These are phyloP conservation scores for Eulimnadia texana DNA, from an alignment of 1,140 invertebrate genomes.

Conservation along the genomic window DNA sequence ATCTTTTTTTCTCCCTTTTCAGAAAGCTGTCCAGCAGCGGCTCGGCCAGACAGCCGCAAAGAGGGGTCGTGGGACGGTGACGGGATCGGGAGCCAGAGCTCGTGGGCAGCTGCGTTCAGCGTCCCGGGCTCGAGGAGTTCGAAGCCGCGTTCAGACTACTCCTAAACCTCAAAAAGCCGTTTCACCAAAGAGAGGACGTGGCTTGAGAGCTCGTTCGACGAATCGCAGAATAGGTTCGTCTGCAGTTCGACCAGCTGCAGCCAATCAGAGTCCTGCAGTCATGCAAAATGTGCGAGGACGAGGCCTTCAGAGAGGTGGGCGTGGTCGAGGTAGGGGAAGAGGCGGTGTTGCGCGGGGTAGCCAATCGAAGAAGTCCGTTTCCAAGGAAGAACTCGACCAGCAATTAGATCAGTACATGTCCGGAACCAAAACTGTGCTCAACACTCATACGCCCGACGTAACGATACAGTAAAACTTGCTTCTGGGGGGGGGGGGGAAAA, in stretches of 20 bases:
- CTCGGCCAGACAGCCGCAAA: conserved; percentile 29
- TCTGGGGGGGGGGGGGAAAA: neutral
- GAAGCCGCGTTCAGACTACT: neutral
- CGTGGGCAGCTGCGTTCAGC: neutral
- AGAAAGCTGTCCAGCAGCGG: conserved; percentile 28
- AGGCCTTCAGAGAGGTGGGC: conserved; percentile 20
- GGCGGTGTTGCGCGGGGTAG: conserved; percentile 15
- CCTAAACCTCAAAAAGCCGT: neutral
- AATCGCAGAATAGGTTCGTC: no score
- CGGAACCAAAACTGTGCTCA: conserved; percentile 31
- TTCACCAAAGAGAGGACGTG: neutral
- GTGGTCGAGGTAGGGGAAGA: conserved; percentile 17
- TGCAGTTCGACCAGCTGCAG: neutral
- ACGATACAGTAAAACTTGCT: neutral
- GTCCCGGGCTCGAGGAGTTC: neutral
- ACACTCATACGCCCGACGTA: conserved; percentile 29
- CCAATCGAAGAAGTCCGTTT: conserved; percentile 20
- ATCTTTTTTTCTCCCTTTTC: neutral
- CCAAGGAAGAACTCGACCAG: conserved; percentile 39
- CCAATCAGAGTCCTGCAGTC: conserved; percentile 7
- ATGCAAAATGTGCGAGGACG: conserved; percentile 21
- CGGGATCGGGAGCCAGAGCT: neutral
- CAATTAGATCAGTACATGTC: conserved; percentile 47
- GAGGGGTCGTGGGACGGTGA: conserved; percentile 21
- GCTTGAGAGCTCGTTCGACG: no score